phyloP scores from a whole-genome alignment of 37 sponge, comb jelly and placozoan species.

The Axinella damicornis region DNA sequence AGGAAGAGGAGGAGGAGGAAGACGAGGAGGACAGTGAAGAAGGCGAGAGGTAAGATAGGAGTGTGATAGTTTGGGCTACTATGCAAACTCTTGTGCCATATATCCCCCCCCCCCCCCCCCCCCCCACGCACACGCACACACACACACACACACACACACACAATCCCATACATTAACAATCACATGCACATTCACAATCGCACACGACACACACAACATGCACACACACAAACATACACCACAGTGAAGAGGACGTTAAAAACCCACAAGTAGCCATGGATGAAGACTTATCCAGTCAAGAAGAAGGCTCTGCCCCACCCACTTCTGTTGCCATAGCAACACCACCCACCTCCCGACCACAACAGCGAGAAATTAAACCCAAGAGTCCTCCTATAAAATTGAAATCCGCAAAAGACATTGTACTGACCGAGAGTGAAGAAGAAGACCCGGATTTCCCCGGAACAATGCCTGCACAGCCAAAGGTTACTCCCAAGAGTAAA shows the following conservation, averaged over 20 bases:
- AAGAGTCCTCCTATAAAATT: conserved; percentile 10
- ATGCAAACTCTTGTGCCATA: background rate
- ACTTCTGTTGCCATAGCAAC: background rate
- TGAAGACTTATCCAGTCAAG: conserved; percentile 65
- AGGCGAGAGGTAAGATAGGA: conserved; percentile 10
- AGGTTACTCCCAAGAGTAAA: background rate
- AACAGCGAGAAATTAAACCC: background rate
- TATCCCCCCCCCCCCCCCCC: background rate
- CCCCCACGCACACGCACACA: conserved; percentile 5
- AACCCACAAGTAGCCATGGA: conserved; percentile 53
- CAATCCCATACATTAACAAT: background rate
- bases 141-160: conserved; percentile 12
- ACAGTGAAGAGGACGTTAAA: conserved; percentile 50
- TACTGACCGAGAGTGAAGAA: conserved; percentile 64
- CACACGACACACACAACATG: conserved; percentile 15
- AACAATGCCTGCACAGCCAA: background rate
- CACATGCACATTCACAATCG: conserved; percentile 20
- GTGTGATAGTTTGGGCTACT: background rate
- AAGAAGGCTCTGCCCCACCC: conserved; percentile 19
- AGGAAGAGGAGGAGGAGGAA: conserved; percentile 26
- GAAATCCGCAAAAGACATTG: conserved; percentile 64
- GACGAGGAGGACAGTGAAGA: conserved; percentile 52
- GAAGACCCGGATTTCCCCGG: conserved; percentile 38
- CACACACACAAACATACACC: background rate
- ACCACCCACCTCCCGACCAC: background rate